These are phyloP conservation scores for Channa argus DNA, from an alignment of 2,113 vertebrate genomes.

Conservation along the genomic window DNA sequence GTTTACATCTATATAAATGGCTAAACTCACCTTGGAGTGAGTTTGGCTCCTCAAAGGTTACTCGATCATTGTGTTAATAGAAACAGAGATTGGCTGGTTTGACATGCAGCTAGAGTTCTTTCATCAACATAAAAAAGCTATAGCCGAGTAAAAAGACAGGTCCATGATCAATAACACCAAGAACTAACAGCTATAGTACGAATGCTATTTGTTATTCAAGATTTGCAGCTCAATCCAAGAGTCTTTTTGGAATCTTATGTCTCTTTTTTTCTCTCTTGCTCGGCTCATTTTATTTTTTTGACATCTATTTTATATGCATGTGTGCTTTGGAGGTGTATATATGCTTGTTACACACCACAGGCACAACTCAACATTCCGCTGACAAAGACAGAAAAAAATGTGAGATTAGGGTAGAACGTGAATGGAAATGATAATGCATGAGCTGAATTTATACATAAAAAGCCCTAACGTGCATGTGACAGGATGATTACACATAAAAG, in stretches of 20 bases:
- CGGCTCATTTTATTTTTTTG: neutral
- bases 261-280: neutral
- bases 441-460: slow-evolving; percentile 51
- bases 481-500: neutral
- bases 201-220: slow-evolving; percentile 59
- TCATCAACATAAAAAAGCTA: slow-evolving; percentile 66
- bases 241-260: slow-evolving; percentile 33
- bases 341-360: neutral
- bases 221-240: slow-evolving; percentile 36
- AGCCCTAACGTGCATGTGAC: slow-evolving; percentile 10
- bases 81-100: slow-evolving; percentile 38
- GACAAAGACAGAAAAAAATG: slow-evolving; percentile 52
- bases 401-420: slow-evolving; percentile 30
- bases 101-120: slow-evolving; percentile 51
- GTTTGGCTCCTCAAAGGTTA: slow-evolving; percentile 36
- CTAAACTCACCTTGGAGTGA: slow-evolving; percentile 1
- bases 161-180: slow-evolving; percentile 53
- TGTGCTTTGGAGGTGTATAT: neutral
- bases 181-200: slow-evolving; percentile 19
- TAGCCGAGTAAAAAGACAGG: slow-evolving; percentile 16
- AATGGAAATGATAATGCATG: slow-evolving; percentile 39
- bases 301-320: neutral
- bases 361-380: slow-evolving; percentile 54
- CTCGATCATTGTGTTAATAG: slow-evolving; percentile 60
- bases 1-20: too few species aligned